Conservation (phyloP, 2,113 vertebrate genomes). For the Strigops habroptila region DNA sequence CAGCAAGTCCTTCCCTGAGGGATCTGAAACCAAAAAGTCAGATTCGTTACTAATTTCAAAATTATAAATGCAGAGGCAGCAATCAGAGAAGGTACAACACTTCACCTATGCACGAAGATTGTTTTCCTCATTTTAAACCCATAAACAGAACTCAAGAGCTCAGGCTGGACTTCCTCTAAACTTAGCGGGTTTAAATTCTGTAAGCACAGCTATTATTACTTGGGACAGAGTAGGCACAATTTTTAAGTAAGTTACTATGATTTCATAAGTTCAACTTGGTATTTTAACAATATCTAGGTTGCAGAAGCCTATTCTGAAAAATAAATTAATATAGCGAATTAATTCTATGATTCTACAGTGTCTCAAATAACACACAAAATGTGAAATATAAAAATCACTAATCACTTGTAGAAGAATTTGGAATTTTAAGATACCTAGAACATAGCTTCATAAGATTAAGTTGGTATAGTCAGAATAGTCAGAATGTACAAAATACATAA, state of each 20-base stretch:
- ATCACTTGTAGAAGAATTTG: neutral
- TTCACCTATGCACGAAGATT: neutral
- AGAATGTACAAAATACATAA: neutral
- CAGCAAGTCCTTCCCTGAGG: conserved; percentile 55
- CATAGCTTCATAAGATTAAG: neutral
- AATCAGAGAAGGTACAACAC: neutral
- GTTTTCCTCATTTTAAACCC: neutral
- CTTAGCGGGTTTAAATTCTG: neutral
- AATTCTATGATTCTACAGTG: neutral
- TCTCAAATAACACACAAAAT: neutral
- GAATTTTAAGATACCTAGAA: neutral
- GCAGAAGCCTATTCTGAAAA: neutral
- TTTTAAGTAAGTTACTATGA: neutral
- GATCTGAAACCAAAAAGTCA: conserved; percentile 46
- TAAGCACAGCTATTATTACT: neutral
- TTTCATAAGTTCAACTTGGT: neutral
- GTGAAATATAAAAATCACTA: neutral
- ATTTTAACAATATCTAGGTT: neutral
- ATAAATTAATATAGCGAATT: neutral
- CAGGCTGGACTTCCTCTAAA: neutral
- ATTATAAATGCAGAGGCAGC: neutral
- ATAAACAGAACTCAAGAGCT: neutral
- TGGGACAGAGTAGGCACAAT: neutral
- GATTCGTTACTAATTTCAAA: neutral
- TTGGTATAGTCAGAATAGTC: neutral